Evolutionary conservation across 37 sponge, comb jelly and placozoan species (phyloP), one percentile per base, ranked within the genome.

Genomic region (Oscarella lobularis): DNA sequence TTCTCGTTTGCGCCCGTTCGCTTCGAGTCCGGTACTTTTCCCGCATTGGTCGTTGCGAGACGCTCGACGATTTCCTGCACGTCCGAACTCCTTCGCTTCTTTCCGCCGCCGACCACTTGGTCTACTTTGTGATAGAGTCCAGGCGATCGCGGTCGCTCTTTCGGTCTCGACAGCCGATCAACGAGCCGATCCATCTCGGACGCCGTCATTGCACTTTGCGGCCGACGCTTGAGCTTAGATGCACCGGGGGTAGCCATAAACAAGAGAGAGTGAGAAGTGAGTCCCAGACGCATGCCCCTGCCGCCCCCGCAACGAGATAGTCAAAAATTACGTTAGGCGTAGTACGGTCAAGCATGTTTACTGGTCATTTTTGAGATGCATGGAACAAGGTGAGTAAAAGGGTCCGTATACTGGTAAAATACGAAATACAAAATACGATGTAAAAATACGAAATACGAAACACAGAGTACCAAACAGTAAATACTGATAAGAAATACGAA

Each of bases 1-100:
- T 81, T 67, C 36, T 73, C 78, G 33, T 76, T 65, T 33, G 86
- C 86, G 37, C 86, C 86, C 1, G 74, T 76, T 40, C 86, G 73
- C 6, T 81, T 55, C 6, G 75, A 39, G 31, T 85, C 86, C 1
- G 86, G 81, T 31, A 38, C 74, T 31, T 66, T 14, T 3, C 37
- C 70, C 0, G 76, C 20, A 0, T 48, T 48, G 20, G 66, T 33
- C 2, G 76, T 1, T 2, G 66, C 35, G 27, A 85, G 73, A 5
- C 86, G 55, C 37, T 81, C 82, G 0, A 76, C 81, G 14, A 85
- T 77, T 37, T 36, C 86, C 39, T 77, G 66, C 41, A 85, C 82
- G 66, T 80, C 82, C n/a, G 75, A 75, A 31, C 40, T 75, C 4
- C 76, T 39, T 41, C 6, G 31, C 67, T 81, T 75, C 41, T 71